Evolutionary conservation across 2,797 vertebrate species (phyloP).

Genomic region (Adrianichthys oophorus): DNA sequence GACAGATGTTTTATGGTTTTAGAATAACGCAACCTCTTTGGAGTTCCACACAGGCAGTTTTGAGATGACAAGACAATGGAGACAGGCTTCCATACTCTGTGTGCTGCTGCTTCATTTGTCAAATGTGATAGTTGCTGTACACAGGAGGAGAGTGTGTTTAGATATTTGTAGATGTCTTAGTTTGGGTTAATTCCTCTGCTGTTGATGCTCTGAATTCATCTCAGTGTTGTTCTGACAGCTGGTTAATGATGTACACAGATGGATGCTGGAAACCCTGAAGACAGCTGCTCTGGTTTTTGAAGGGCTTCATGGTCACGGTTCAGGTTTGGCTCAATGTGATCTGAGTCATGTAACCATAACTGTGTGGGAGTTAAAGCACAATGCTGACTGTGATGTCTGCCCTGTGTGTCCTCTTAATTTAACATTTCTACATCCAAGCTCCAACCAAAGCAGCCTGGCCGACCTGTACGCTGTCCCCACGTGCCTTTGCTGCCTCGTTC

Average conservation of each 20-base stretch:
- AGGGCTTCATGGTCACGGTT: constrained; percentile 38
- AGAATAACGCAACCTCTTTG: constrained; percentile 31
- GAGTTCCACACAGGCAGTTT: constrained; percentile 14
- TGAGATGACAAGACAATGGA: neutral
- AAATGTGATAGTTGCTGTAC: constrained; percentile 4
- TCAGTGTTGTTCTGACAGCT: neutral
- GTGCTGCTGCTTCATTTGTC: neutral
- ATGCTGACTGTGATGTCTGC: constrained; percentile 19
- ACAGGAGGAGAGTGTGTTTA: neutral
- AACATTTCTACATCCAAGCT: constrained; percentile 21
- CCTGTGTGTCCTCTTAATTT: constrained; percentile 25
- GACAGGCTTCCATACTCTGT: constrained; percentile 1
- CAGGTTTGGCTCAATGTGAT: constrained; percentile 39
- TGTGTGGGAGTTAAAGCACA: constrained; percentile 32
- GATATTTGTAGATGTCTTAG: neutral
- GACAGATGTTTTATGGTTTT: constrained; percentile 42
- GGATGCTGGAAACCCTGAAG: constrained; percentile 23
- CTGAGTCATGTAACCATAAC: constrained; percentile 23
- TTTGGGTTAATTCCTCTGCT: neutral
- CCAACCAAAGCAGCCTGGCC: constrained; percentile 16
- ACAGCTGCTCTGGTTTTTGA: constrained; percentile 17
- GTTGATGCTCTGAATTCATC: neutral
- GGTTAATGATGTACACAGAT: constrained; percentile 18
- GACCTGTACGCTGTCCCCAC: constrained; percentile 30
- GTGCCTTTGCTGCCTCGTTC: constrained; percentile 20